Conservation (phyloP, 2,797 vertebrate species). For the Rhinoraja longicauda region DNA sequence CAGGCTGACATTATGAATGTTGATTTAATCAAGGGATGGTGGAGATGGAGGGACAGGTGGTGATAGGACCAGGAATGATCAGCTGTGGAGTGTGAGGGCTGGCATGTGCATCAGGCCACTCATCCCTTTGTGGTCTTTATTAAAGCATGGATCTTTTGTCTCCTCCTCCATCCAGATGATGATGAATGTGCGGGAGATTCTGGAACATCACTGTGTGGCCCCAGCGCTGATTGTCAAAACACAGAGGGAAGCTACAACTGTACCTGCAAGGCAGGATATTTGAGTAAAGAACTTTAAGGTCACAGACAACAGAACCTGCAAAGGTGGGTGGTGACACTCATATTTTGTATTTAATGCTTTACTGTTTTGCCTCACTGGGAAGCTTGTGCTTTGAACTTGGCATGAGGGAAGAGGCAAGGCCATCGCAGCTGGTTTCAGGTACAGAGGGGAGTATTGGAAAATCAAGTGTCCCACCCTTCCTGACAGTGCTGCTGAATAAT, state of each 20-base stretch:
- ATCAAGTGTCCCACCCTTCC: too few species aligned
- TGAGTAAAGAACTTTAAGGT: background rate
- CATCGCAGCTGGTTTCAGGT: too few species aligned
- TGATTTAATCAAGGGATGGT: background rate
- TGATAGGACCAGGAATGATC: background rate
- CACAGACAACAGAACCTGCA: background rate
- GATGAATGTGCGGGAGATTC: background rate
- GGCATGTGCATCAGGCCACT: background rate
- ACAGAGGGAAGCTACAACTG: background rate
- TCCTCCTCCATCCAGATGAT: background rate
- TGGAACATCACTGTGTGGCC: background rate
- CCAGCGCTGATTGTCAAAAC: background rate
- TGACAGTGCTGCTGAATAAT: too few species aligned
- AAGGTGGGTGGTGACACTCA: background rate
- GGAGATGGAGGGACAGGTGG: background rate
- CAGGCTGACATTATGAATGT: background rate
- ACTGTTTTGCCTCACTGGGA: background rate
- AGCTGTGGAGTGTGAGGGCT: background rate
- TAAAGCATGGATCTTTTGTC: background rate
- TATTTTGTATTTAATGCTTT: background rate
- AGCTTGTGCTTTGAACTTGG: background rate
- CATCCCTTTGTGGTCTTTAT: background rate
- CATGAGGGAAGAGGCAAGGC: background rate
- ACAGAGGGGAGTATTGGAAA: too few species aligned
- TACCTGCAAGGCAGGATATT: background rate